These are phyloP conservation scores for Drosophila meridionalis DNA, from an alignment of 2,888 invertebrate genomes.

Conservation along the genomic window DNA sequence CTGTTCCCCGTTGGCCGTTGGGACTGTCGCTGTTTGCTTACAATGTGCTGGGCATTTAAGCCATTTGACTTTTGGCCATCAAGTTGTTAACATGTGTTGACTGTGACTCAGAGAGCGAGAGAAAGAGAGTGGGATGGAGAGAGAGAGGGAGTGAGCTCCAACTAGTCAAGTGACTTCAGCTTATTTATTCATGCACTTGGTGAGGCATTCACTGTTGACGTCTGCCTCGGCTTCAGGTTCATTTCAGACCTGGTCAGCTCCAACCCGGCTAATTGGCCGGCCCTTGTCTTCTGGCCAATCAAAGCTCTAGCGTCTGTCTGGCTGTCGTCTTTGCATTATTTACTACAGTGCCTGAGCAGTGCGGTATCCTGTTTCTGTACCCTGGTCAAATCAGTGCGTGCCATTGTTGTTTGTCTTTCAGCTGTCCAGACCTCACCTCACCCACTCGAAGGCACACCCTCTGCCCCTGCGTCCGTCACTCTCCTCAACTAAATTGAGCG, in stretches of 20 bases:
- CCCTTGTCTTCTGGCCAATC: conserved; percentile 62
- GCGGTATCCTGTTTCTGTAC: conserved; percentile 26
- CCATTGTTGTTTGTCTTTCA: conserved; percentile 76
- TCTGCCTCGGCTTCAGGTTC: conserved; percentile 42
- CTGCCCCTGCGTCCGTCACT: too few species aligned
- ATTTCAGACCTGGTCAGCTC: conserved; percentile 42
- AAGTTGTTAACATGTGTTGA: conserved; percentile 79
- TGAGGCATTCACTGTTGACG: conserved; percentile 70
- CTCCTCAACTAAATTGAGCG: conserved; percentile 65
- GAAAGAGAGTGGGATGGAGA: neutral
- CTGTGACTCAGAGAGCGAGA: conserved; percentile 27
- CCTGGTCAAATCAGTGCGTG: conserved; percentile 71
- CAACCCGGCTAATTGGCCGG: conserved; percentile 70
- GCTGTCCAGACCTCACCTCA: conserved; percentile 23
- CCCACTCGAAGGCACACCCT: neutral
- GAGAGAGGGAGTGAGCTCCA: conserved; percentile 6
- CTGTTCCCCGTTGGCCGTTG: conserved; percentile 15
- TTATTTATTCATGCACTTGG: conserved; percentile 79
- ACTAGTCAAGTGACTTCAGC: conserved; percentile 66
- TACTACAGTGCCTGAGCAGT: conserved; percentile 19
- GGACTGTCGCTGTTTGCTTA: conserved; percentile 63
- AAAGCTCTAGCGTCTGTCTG: conserved; percentile 64
- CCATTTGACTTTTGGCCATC: conserved; percentile 79
- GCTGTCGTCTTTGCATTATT: conserved; percentile 39
- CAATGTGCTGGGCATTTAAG: conserved; percentile 74